A percentile compares a stretch with the other conserved stretches of the same genome.
Evolutionary conservation across 2,888 invertebrate species (phyloP).

Genomic region (Hydrotaea diabolus): DNA sequence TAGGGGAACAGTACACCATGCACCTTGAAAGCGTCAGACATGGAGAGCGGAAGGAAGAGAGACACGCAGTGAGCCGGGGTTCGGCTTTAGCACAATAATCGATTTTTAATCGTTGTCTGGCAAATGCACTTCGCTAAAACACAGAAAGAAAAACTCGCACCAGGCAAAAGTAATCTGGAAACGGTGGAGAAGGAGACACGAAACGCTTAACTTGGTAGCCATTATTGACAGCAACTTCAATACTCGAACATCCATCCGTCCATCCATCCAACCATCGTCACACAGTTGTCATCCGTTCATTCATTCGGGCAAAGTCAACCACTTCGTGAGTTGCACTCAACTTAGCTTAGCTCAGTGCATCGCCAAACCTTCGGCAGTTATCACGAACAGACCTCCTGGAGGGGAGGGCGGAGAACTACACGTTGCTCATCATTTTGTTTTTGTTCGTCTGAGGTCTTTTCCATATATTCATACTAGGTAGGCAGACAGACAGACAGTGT

Average conservation of each 20-base stretch:
- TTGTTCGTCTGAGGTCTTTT: neutral
- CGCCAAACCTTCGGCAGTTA: neutral
- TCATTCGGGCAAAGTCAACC: constrained; percentile 16
- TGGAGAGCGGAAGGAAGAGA: too few species aligned
- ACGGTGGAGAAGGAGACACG: constrained; percentile 11
- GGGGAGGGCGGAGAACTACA: constrained; percentile 1
- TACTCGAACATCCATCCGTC: constrained; percentile 32
- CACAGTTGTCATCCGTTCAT: constrained; percentile 64
- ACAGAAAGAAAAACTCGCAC: constrained; percentile 40
- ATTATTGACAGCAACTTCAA: constrained; percentile 67
- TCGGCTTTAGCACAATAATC: constrained; percentile 68
- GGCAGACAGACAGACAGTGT: constrained; percentile 10
- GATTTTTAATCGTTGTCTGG: constrained; percentile 70
- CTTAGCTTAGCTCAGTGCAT: neutral
- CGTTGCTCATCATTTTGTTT: neutral
- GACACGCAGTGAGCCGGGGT: constrained; percentile 32
- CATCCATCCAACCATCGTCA: constrained; percentile 59
- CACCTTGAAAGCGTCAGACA: neutral
- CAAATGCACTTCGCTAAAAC: constrained; percentile 57
- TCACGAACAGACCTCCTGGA: neutral
- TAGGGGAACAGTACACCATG: constrained; percentile 36
- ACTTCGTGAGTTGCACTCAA: constrained; percentile 7
- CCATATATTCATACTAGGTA: constrained; percentile 3
- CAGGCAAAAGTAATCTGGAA: constrained; percentile 17
- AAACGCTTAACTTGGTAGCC: constrained; percentile 61